Percentiles rank a stretch among this genome's conserved stretches.
phyloP scores from a whole-genome alignment of 2,888 invertebrate species.

The Phania funesta region DNA sequence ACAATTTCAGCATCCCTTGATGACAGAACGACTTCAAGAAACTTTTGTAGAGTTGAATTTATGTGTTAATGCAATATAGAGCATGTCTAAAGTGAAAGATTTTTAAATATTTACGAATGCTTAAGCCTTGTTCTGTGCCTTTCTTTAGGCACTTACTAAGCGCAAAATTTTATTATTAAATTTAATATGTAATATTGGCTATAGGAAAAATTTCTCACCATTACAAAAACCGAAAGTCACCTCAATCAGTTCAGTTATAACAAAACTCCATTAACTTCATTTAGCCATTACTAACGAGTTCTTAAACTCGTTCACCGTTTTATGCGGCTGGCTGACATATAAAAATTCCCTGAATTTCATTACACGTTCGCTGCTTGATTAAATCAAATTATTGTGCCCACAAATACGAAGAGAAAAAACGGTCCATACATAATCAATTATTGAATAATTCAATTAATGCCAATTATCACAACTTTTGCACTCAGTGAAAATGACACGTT shows the following conservation, averaged over 20 bases:
- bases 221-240: background rate
- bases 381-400: slow-evolving; percentile 33
- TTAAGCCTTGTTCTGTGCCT: too few species aligned
- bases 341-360: slow-evolving; percentile 28
- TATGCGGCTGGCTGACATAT: slow-evolving; percentile 4
- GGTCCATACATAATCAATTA: slow-evolving; percentile 56
- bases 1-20: too few species aligned
- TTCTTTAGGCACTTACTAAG: too few species aligned
- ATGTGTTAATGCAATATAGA: too few species aligned
- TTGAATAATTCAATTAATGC: slow-evolving; percentile 64
- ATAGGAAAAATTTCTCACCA: slow-evolving; percentile 2
- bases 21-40: too few species aligned
- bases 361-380: slow-evolving; percentile 10
- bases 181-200: too few species aligned
- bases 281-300: slow-evolving; percentile 22
- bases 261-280: slow-evolving; percentile 10
- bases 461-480: slow-evolving; percentile 59
- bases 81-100: too few species aligned
- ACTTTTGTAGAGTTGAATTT: too few species aligned
- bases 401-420: background rate
- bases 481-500: slow-evolving; percentile 27
- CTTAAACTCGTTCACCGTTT: slow-evolving; percentile 13
- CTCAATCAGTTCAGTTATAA: background rate
- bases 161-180: too few species aligned
- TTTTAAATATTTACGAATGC: too few species aligned